Percentiles rank a stretch among this genome's conserved stretches.
These are phyloP conservation scores for Leistus spinibarbis DNA, from an alignment of 2,888 invertebrate genomes.

Conservation along the genomic window DNA sequence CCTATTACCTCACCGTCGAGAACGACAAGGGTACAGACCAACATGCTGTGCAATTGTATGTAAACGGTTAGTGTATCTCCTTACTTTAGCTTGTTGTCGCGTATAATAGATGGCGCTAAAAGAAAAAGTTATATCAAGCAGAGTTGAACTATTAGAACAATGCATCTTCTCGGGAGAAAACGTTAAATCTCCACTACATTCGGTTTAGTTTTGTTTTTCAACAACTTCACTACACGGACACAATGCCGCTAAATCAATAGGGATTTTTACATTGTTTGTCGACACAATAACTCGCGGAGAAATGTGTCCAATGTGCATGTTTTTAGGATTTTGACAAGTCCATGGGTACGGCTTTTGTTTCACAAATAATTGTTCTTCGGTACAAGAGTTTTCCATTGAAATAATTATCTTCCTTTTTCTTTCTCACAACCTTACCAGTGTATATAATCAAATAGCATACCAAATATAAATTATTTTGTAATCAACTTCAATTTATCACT, in stretches of 20 bases:
- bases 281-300: background rate
- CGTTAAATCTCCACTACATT: background rate
- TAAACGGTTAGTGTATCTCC: constrained; percentile 73
- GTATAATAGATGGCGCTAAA: too few relatives aligned
- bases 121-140: too few relatives aligned
- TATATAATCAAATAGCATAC: too few relatives aligned
- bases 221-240: background rate
- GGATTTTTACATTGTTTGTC: background rate
- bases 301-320: background rate
- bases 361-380: too few relatives aligned
- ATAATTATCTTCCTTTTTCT: too few relatives aligned
- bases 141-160: background rate
- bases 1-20: constrained; percentile 84
- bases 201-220: background rate
- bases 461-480: too few relatives aligned
- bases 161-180: background rate
- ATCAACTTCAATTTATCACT: too few relatives aligned
- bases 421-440: too few relatives aligned
- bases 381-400: too few relatives aligned
- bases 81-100: background rate
- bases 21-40: constrained; percentile 86
- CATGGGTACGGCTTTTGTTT: background rate
- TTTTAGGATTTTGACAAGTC: background rate
- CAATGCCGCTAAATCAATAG: background rate
- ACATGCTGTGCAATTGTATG: constrained; percentile 80